phyloP scores from a whole-genome alignment of 35 echinoderm and acorn worm genomes.

The Apostichopus californicus region DNA sequence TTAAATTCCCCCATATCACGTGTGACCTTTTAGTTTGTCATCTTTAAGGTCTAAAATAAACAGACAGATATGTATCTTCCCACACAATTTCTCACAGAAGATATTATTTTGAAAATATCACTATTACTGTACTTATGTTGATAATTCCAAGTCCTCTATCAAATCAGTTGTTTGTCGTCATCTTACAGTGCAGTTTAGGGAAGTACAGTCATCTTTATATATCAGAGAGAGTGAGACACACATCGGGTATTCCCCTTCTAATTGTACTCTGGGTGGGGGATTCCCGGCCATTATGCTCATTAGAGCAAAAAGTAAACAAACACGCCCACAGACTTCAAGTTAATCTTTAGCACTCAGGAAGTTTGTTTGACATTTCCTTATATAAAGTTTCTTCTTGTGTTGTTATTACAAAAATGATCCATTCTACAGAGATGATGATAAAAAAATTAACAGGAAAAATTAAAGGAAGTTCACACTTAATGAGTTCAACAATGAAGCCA shows the following conservation, averaged over 20 bases:
- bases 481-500: background rate
- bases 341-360: background rate
- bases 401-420: background rate
- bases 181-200: too few relatives aligned
- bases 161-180: too few relatives aligned
- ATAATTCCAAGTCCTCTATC: too few relatives aligned
- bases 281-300: background rate
- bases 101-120: too few relatives aligned
- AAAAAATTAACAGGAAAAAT: background rate
- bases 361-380: background rate
- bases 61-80: too few relatives aligned
- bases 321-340: background rate
- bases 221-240: background rate
- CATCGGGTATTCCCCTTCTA: background rate
- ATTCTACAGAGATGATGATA: background rate
- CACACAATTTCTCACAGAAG: too few relatives aligned
- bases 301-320: background rate
- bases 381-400: background rate
- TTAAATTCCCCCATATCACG: too few relatives aligned
- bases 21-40: too few relatives aligned
- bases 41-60: too few relatives aligned
- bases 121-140: too few relatives aligned
- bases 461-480: background rate
- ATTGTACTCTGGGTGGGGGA: background rate
- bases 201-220: too few relatives aligned